These are phyloP conservation scores for Plagodis pulveraria DNA, from an alignment of 2,888 invertebrate species.

Conservation along the genomic window DNA sequence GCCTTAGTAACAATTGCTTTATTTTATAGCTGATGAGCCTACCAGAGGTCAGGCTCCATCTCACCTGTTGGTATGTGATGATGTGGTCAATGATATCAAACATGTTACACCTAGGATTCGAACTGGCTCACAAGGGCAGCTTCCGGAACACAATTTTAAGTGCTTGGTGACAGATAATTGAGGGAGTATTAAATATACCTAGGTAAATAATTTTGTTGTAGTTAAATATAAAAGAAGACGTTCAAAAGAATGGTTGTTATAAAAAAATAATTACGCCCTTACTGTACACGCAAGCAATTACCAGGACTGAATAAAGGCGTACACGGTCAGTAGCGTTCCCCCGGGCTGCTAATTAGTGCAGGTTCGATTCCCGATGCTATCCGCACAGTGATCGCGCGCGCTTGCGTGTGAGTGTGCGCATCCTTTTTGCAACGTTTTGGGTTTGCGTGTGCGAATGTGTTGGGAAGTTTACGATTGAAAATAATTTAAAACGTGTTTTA, in stretches of 20 bases:
- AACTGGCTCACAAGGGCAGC: too few relatives aligned
- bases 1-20: too few relatives aligned
- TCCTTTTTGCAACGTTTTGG: neutral
- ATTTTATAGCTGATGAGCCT: too few relatives aligned
- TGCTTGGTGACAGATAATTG: too few relatives aligned
- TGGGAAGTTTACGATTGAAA: slow-evolving; percentile 1
- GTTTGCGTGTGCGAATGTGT: slow-evolving; percentile 5
- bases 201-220: too few relatives aligned
- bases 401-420: slow-evolving; percentile 46
- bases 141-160: too few relatives aligned
- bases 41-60: too few relatives aligned
- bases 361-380: slow-evolving; percentile 47
- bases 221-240: neutral
- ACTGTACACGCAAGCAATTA: slow-evolving; percentile 18
- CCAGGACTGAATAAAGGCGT: slow-evolving; percentile 30
- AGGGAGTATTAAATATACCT: too few relatives aligned
- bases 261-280: neutral
- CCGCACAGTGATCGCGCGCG: slow-evolving; percentile 20
- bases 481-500: neutral
- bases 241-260: neutral
- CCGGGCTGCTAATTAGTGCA: slow-evolving; percentile 44
- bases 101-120: too few relatives aligned
- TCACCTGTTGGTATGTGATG: too few relatives aligned
- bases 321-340: slow-evolving; percentile 36
- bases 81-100: too few relatives aligned